Conservation (phyloP, 2,888 invertebrate genomes). For the Dichetophora obliterata region DNA sequence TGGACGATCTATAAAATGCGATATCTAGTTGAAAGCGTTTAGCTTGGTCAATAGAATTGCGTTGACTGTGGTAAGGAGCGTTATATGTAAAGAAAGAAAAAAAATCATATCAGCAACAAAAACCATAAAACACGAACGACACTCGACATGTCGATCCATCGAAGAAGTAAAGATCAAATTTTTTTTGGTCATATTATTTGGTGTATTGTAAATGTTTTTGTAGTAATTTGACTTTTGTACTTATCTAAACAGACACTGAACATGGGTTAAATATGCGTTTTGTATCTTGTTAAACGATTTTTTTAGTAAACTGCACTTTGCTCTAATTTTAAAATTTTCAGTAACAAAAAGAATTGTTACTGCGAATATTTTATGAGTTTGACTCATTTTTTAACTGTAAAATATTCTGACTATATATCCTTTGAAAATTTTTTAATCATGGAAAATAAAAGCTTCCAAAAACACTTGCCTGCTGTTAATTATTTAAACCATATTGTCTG, state of each 20-base stretch:
- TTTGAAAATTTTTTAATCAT: no score
- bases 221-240: background rate
- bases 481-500: background rate
- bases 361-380: no score
- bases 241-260: constrained; percentile 27
- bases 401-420: no score
- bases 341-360: no score
- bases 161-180: background rate
- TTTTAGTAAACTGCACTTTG: background rate
- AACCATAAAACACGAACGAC: constrained; percentile 46
- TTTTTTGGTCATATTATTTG: background rate
- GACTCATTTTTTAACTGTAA: no score
- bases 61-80: background rate
- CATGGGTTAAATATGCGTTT: constrained; percentile 16
- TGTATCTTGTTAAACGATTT: no score
- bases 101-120: background rate
- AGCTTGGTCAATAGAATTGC: constrained; percentile 51
- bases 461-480: no score
- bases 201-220: background rate
- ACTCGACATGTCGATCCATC: no score
- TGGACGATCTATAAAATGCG: constrained; percentile 47
- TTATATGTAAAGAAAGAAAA: no score
- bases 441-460: no score
- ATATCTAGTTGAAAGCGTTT: constrained; percentile 49
- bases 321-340: no score